A percentile compares a stretch with the other conserved stretches of the same genome.
These are phyloP conservation scores for Polypedilum pembai DNA, from an alignment of 1,140 invertebrate genomes.

Conservation along the genomic window DNA sequence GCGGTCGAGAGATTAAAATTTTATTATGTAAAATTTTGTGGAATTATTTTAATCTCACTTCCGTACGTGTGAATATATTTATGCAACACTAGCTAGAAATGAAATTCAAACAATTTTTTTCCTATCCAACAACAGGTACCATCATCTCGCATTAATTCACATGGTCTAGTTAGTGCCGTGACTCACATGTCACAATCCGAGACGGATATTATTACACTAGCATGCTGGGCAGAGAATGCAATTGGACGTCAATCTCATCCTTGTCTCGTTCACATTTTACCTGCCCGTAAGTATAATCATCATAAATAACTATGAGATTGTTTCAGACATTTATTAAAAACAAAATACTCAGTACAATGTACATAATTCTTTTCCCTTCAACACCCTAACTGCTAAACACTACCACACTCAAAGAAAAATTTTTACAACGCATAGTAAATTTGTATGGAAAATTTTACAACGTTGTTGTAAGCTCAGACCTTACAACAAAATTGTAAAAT, in stretches of 20 bases:
- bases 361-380: not conserved
- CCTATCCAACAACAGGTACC: constrained; percentile 43
- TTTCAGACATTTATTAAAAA: constrained; percentile 21
- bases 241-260: constrained; percentile 71
- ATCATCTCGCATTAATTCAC: constrained; percentile 50
- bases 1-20: constrained; percentile 10
- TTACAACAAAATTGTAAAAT: no score
- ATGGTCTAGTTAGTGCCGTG: constrained; percentile 59
- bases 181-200: constrained; percentile 55
- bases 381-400: not conserved
- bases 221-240: constrained; percentile 78
- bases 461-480: no score
- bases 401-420: no score
- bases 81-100: no score
- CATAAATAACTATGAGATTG: not conserved
- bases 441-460: no score
- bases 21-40: constrained; percentile 3
- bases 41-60: constrained; percentile 16
- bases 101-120: not conserved
- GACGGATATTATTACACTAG: constrained; percentile 69
- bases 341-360: not conserved
- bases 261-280: constrained; percentile 71
- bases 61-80: not conserved
- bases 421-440: no score
- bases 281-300: constrained; percentile 57